Evolutionary conservation across 2,797 vertebrate genomes (phyloP), one percentile per base, ranked within the genome.

Genomic region (Telmatherina bonti): DNA sequence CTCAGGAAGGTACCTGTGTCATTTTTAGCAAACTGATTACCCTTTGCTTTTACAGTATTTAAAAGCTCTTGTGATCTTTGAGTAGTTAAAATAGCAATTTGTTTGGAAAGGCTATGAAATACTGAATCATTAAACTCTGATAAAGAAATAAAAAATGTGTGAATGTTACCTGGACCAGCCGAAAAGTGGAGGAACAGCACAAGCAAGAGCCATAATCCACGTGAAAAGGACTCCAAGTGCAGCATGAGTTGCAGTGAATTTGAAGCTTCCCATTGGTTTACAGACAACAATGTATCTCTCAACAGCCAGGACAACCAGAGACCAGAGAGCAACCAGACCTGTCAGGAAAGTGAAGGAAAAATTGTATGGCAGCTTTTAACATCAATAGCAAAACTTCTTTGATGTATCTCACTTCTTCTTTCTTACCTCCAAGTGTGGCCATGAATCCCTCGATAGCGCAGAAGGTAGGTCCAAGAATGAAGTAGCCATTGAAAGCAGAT

Each of bases 201-300:
- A 96, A 20, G 92, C 59, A 0, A 93, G 0, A 31, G 95, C 93
- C 94, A 95, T 95, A 62, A 94, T 0, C 95, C 95, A 96, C 72
- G 94, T 96, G 66, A 95, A 94, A 3, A 16, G 10, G 1, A 94
- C 93, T 71, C 95, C 95, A 62, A 73, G 77, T 38, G 67, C 72
- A 51, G 94, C 92, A 0, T 94, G 94, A 41, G 68, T 77, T 1
- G 88, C 15, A 0, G 83, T 84, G 82, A 96, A 96, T 74, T 92
- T 94, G 82, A 96, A 96, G 79, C 95, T 96, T 45, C 94, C 94
- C 95, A 95, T 95, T 64, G 95, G 94, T 81, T 95, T 96, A 91
- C 95, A 96, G 72, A 95, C 91, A 0, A 96, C 93, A 5, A 95
- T 93, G 72, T 94, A 90, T 70, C 93, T 85, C 70, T 94, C 93